These are phyloP conservation scores for Batillaria attramentaria DNA, from an alignment of 1,140 invertebrate species.

Conservation along the genomic window DNA sequence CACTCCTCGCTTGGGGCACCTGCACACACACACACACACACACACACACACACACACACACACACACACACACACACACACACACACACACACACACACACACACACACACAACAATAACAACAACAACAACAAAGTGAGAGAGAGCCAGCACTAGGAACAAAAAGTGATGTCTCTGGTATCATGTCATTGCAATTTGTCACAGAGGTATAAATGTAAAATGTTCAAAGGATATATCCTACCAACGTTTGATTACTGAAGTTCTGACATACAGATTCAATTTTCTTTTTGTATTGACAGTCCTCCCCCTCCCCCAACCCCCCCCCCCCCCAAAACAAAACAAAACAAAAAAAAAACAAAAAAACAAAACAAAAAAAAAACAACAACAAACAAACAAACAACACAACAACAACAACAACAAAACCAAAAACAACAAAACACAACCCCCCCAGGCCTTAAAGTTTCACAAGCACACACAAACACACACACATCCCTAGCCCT, in stretches of 20 bases:
- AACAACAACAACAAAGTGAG: not conserved
- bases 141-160: too few species aligned
- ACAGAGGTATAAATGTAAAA: too few species aligned
- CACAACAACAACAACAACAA: not conserved
- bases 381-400: not conserved
- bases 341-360: not conserved
- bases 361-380: not conserved
- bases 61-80: conserved; percentile 16
- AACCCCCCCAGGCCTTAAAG: too few species aligned
- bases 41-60: conserved; percentile 16
- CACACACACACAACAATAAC: not conserved
- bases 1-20: conserved; percentile 54
- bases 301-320: too few species aligned
- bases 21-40: conserved; percentile 14
- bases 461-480: not conserved
- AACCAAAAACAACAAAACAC: not conserved
- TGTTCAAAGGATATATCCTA: too few species aligned
- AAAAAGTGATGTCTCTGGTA: too few species aligned
- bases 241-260: too few species aligned
- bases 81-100: conserved; percentile 1
- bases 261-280: too few species aligned
- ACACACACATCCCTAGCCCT: not conserved
- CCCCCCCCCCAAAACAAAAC: not conserved
- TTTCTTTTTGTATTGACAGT: too few species aligned
- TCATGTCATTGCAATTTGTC: too few species aligned